Base-by-base conservation (phyloP, 1,140 invertebrate species). In the Lordiphosa stackelbergi region DNA sequence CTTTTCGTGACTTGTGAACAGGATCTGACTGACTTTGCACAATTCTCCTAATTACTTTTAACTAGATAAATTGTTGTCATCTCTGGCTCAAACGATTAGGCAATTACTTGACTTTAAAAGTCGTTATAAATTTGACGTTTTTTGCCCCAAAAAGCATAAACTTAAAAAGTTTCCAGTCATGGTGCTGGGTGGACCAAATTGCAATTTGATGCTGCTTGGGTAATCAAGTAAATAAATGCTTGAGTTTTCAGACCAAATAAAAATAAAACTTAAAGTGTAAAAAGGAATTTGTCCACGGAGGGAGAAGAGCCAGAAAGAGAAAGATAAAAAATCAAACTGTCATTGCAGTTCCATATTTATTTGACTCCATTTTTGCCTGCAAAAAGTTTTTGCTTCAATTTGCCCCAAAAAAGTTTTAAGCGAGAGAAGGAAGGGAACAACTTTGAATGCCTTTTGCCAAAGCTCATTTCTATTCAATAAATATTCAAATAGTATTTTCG, bases 401-500 rank as follows among this genome's bases (percentile, higher is more conserved):
- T 6, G 47, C 40, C 34, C 7, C 7, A 7, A 31, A 24, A 43
- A 56, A 66, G 52, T 65, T 66, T 24, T 2, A 12, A 22, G 22
- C 13, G 35, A 38, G 7, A 51, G 10, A 40, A 37, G 34, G 34
- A 48, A 31, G 22, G 36, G 5, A 41, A 46, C 53, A 68, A 68
- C 56, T 54, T 55, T 31, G 45, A 69, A 69, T 22, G 35, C 43
- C 22, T 53, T 62, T 43, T 41, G 51, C 38, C 10, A 12, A 60
- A 53, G 36, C 65, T 69, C 45, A 54, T 61, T 69, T 69, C 51
- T 28, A 55, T 69, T 69, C 65, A 69, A 69, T 69, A 69, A 69
- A 69, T 66, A 69, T 54, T 55, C 51, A 34, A 69, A 46, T 12
- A 53, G 64, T 49, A 31, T 31, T 31, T 31, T 31, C 28, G 7